Evolutionary conservation across 2,113 vertebrate species (phyloP).

Genomic region (Acanthochromis polyacanthus): DNA sequence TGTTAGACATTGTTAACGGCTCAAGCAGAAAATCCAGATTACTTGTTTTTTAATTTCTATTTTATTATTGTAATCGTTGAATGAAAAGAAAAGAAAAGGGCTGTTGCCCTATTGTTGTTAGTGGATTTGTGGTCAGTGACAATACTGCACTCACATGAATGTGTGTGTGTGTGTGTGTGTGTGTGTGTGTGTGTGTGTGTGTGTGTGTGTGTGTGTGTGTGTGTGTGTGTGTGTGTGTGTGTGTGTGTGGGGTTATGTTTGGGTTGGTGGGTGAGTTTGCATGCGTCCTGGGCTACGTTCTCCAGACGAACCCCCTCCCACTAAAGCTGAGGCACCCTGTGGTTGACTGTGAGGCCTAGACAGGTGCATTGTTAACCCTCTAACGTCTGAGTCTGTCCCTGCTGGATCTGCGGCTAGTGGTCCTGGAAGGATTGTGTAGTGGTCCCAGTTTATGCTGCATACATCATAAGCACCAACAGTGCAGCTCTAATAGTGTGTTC

Average conservation of each 20-base stretch:
- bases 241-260: constrained; percentile 45
- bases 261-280: constrained; percentile 27
- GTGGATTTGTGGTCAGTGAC: constrained; percentile 69
- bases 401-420: constrained; percentile 33
- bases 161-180: constrained; percentile 26
- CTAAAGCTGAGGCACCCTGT: constrained; percentile 69
- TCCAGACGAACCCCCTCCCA: constrained; percentile 54
- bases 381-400: constrained; percentile 68
- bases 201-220: constrained; percentile 43
- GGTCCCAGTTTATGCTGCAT: constrained; percentile 13
- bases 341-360: constrained; percentile 72
- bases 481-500: not conserved
- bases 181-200: constrained; percentile 41
- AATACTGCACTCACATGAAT: constrained; percentile 34
- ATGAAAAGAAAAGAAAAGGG: constrained; percentile 67
- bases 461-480: not conserved
- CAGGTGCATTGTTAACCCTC: constrained; percentile 83
- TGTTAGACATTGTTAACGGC: constrained; percentile 85
- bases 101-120: constrained; percentile 72
- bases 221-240: constrained; percentile 22
- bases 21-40: constrained; percentile 86
- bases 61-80: constrained; percentile 81
- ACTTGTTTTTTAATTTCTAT: constrained; percentile 83
- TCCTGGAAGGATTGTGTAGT: constrained; percentile 16
- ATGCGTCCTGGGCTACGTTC: constrained; percentile 37